A percentile compares a stretch with the other conserved stretches of the same genome.
These are phyloP conservation scores for Apogon talboti DNA, from an alignment of 2,797 vertebrate species.

Conservation along the genomic window DNA sequence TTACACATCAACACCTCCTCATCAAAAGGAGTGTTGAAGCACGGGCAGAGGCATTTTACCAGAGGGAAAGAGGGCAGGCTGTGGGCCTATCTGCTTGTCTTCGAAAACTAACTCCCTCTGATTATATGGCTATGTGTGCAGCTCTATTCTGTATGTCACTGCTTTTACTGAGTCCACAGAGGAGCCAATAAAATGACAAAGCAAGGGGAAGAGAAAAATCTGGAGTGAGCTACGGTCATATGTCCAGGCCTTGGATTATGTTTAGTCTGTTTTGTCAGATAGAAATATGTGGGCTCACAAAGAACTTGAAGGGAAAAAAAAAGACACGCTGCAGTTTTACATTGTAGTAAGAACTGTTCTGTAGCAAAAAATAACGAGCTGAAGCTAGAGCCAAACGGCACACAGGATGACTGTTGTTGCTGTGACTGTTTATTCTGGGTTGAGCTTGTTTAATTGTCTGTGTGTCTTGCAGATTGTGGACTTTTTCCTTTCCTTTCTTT, in stretches of 20 bases:
- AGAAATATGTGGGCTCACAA: conserved; percentile 81
- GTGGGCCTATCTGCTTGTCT: conserved; percentile 25
- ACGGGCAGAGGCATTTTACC: conserved; percentile 41
- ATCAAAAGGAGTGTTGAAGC: conserved; percentile 50
- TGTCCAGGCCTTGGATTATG: conserved; percentile 70
- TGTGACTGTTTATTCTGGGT: conserved; percentile 69
- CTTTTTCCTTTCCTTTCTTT: conserved; percentile 51
- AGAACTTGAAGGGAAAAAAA: conserved; percentile 49
- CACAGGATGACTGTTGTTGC: conserved; percentile 68
- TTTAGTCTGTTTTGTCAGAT: conserved; percentile 85
- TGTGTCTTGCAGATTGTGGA: conserved; percentile 62
- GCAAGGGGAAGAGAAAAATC: conserved; percentile 46
- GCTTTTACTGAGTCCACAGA: conserved; percentile 61
- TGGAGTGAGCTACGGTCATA: conserved; percentile 60
- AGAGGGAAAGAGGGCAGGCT: conserved; percentile 28
- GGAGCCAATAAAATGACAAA: conserved; percentile 67
- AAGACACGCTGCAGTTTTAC: conserved; percentile 56
- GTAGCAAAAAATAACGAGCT: conserved; percentile 65
- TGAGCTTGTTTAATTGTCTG: conserved; percentile 75
- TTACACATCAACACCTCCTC: conserved; percentile 62
- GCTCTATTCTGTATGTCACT: conserved; percentile 22
- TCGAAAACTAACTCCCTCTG: conserved; percentile 56
- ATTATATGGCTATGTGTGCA: conserved; percentile 62
- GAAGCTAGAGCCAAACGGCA: conserved; percentile 64
- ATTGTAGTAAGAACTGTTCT: conserved; percentile 72